These are phyloP conservation scores for Antechinus stuartii DNA, from an alignment of 2,113 vertebrate species.

Conservation along the genomic window DNA sequence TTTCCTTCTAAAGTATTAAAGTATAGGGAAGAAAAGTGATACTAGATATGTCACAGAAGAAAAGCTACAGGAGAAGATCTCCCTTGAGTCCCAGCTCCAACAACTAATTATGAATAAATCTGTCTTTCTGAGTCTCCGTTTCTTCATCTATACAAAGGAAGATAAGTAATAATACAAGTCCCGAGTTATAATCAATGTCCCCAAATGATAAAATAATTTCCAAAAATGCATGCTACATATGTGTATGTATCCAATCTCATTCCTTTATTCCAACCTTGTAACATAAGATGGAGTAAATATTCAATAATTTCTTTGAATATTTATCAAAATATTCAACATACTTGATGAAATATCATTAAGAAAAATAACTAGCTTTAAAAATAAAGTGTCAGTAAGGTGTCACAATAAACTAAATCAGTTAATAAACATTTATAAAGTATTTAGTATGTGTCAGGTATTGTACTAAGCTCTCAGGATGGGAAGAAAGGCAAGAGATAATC, in stretches of 20 bases:
- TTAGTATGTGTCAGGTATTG: neutral
- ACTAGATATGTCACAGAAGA: neutral
- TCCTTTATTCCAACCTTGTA: constrained; percentile 35
- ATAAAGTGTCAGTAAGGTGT: neutral
- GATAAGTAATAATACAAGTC: neutral
- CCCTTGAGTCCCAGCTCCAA: neutral
- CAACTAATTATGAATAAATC: neutral
- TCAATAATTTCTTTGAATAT: neutral
- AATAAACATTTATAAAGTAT: neutral
- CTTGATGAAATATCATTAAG: constrained; percentile 33
- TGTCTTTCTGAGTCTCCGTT: neutral
- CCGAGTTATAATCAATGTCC: neutral
- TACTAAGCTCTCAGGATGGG: neutral
- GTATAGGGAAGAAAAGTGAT: neutral
- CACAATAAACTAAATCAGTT: neutral
- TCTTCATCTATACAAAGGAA: neutral
- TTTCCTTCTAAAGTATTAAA: neutral
- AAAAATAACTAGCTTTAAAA: constrained; percentile 25
- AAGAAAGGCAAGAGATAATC: neutral
- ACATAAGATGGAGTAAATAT: constrained; percentile 19
- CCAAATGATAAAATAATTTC: neutral
- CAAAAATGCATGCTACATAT: neutral
- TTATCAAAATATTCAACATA: neutral
- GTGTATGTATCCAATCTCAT: neutral
- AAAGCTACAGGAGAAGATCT: neutral